phyloP scores from a whole-genome alignment of 2,888 invertebrate species.

The Drosophila histrio region DNA sequence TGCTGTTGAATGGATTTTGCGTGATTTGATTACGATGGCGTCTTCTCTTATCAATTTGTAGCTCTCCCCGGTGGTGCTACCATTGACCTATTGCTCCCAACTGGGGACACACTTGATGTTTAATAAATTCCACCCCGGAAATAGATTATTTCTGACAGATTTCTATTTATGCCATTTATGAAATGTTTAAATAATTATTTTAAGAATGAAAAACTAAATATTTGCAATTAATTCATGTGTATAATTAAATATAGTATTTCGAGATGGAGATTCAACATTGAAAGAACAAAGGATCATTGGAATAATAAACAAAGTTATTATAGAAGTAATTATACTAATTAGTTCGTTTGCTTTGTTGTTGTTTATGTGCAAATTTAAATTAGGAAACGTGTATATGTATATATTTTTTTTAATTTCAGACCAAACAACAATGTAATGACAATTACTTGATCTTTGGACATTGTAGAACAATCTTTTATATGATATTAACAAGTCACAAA shows the following conservation, averaged over 20 bases:
- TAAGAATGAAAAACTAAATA: neutral
- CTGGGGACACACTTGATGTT: neutral
- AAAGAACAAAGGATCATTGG: neutral
- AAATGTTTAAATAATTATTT: neutral
- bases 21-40: constrained; percentile 17
- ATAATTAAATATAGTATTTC: neutral
- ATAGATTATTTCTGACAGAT: constrained; percentile 11
- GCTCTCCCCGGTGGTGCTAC: neutral
- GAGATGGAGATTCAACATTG: neutral
- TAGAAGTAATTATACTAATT: too few relatives aligned
- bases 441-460: too few relatives aligned
- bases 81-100: constrained; percentile 24
- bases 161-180: neutral
- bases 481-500: too few relatives aligned
- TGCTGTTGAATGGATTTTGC: constrained; percentile 27
- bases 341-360: too few relatives aligned
- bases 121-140: constrained; percentile 32
- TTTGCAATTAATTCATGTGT: neutral
- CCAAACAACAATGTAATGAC: too few relatives aligned
- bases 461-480: too few relatives aligned
- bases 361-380: too few relatives aligned
- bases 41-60: constrained; percentile 20
- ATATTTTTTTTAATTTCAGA: too few relatives aligned
- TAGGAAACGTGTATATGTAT: too few relatives aligned
- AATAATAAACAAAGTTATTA: neutral